A percentile compares a stretch with the other conserved stretches of the same genome.
These are phyloP conservation scores for Trissolcus brochymenae DNA, from an alignment of 2,888 invertebrate species.

Conservation along the genomic window DNA sequence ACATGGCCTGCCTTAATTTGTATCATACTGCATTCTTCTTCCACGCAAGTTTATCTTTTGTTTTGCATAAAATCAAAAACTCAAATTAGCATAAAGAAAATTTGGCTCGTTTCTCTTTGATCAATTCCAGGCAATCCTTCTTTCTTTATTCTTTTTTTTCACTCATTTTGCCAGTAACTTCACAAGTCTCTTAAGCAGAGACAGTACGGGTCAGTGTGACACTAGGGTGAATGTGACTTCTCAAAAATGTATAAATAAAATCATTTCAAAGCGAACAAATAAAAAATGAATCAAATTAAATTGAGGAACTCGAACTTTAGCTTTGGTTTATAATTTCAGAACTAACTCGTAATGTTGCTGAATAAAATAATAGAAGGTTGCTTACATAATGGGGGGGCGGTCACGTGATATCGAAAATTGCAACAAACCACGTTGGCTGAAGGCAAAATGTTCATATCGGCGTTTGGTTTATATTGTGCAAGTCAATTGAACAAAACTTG, in stretches of 20 bases:
- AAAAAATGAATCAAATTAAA: slow-evolving; percentile 21
- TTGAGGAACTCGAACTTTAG: slow-evolving; percentile 29
- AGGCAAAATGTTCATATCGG: slow-evolving; percentile 25
- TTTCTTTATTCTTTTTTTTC: neutral
- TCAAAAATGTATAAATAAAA: no score
- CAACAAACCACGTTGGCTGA: slow-evolving; percentile 6
- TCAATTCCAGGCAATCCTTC: no score
- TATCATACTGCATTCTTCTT: slow-evolving; percentile 16
- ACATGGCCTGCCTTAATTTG: slow-evolving; percentile 23
- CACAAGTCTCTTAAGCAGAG: slow-evolving; percentile 20
- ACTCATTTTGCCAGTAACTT: neutral
- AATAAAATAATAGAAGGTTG: no score
- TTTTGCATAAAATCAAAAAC: slow-evolving; percentile 9
- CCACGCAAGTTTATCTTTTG: slow-evolving; percentile 21
- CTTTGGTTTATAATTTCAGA: slow-evolving; percentile 10
- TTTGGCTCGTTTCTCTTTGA: no score
- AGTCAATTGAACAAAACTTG: slow-evolving; percentile 13
- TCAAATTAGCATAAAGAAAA: no score
- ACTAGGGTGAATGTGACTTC: slow-evolving; percentile 6
- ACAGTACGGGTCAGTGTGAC: slow-evolving; percentile 13
- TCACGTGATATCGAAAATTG: neutral
- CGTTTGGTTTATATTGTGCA: neutral
- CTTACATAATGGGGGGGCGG: no score
- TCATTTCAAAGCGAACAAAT: no score
- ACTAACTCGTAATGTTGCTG: neutral